Evolutionary conservation across 2,113 vertebrate species (phyloP).

Genomic region (Mirounga angustirostris): DNA sequence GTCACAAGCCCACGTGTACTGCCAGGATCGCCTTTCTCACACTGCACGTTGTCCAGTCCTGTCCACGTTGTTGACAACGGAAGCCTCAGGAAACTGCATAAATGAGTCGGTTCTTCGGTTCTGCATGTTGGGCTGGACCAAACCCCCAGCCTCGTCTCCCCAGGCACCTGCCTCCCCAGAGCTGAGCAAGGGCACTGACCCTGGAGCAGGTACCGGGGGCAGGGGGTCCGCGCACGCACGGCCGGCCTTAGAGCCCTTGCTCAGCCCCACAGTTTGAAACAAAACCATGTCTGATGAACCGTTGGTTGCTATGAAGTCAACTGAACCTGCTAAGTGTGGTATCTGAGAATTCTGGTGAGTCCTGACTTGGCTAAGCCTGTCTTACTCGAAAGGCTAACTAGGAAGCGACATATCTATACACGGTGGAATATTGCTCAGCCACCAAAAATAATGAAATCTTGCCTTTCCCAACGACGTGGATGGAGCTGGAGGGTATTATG

Average conservation of each 20-base stretch:
- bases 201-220: no score
- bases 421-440: no score
- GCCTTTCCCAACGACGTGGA: no score
- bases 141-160: no score
- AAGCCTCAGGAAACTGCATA: not conserved
- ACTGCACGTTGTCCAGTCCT: not conserved
- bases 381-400: not conserved
- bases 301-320: not conserved
- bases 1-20: no score
- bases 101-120: not conserved
- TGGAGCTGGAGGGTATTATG: no score
- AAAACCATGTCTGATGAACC: not conserved
- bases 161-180: accelerated
- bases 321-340: not conserved
- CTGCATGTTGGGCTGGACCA: not conserved
- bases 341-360: not conserved
- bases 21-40: not conserved
- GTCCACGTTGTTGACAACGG: not conserved
- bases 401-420: no score
- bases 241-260: no score
- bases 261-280: not conserved
- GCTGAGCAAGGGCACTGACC: no score
- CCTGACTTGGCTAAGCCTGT: not conserved
- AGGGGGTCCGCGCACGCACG: no score
- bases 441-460: no score